A percentile compares a stretch with the other conserved stretches of the same genome.
Evolutionary conservation across 1,140 invertebrate species (phyloP).

Genomic region (Macrosteles quadrilineatus): DNA sequence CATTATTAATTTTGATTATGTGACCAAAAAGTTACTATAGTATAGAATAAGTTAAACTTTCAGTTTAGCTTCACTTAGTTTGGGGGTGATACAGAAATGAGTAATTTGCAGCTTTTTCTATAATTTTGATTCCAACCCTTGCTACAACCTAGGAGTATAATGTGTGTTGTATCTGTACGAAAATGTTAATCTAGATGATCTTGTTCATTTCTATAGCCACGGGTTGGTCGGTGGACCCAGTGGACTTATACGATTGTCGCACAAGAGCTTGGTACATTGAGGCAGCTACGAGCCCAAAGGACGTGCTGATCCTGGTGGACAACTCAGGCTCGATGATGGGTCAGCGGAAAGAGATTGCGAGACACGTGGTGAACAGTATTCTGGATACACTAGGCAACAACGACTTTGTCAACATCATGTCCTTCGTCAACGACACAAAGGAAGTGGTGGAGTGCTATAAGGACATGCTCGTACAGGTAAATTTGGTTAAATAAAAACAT

Average conservation of each 20-base stretch:
- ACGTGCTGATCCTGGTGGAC: constrained; percentile 94
- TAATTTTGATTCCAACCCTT: no score
- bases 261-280: constrained; percentile 94
- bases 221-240: constrained; percentile 65
- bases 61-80: no score
- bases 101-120: no score
- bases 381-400: constrained; percentile 97
- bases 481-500: no score
- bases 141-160: no score
- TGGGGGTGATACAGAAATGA: no score
- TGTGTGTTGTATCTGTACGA: no score
- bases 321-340: constrained; percentile 97
- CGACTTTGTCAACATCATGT: constrained; percentile 97
- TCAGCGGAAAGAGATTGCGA: constrained; percentile 87
- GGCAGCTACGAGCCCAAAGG: constrained; percentile 92
- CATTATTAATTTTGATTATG: no score
- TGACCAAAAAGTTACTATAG: no score
- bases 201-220: no score
- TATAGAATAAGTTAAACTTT: no score
- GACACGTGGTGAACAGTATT: constrained; percentile 92
- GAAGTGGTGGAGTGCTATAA: constrained; percentile 86
- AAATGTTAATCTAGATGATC: no score
- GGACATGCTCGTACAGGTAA: constrained; percentile 80
- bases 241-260: constrained; percentile 87
- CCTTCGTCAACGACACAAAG: constrained; percentile 74